Base-by-base conservation (phyloP, 2,888 invertebrate species). In the Bimastos eiseni region DNA sequence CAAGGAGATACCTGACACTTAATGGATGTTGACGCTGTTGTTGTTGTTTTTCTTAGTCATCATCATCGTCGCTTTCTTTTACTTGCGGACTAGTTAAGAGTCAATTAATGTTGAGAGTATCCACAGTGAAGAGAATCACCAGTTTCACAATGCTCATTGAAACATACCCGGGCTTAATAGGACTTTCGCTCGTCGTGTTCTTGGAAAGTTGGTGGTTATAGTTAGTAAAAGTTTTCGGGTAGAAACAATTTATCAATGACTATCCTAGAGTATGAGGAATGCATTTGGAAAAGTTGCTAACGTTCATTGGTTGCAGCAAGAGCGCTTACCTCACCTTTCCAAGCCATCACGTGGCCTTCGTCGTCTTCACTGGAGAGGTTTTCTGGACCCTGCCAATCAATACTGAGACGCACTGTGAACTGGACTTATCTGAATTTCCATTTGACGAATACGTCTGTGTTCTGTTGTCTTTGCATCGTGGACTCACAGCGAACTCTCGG, bases 371-470 rank as follows among this genome's bases (percentile, higher is more conserved):
- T 33, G 89, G 89, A 0, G n/a, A 21, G 6, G 89, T 89, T 33
- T 37, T n/a, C 3, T 89, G 89, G 89, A 15, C 17, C 33, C 89
- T 30, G 15, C 49, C 55, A 49, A 19, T 89, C 37, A 89, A 55
- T 36, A 21, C 21, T 30, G 34, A 55, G 49, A 89, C 89, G 0
- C 70, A 89, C 70, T 89, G 89, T 37, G n/a, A n/a, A 24, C 21
- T 89, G 49, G 89, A 89, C 30, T 49, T 89, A 34, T n/a, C 89
- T 24, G 49, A 70, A 36, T 89, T 89, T 36, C 89, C 89, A 44
- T 89, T 55, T 70, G 89, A 89, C 36, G 37, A 44, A n/a, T 83
- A 89, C 24, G 36, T 30, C 70, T 89, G 89, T 19, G 5, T 1
- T 5, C 0, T 4, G 36, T 89, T 34, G 24, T 34, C n/a, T 49